Base-by-base conservation (phyloP, 2,888 invertebrate species). In the Brachyopa scutellaris region DNA sequence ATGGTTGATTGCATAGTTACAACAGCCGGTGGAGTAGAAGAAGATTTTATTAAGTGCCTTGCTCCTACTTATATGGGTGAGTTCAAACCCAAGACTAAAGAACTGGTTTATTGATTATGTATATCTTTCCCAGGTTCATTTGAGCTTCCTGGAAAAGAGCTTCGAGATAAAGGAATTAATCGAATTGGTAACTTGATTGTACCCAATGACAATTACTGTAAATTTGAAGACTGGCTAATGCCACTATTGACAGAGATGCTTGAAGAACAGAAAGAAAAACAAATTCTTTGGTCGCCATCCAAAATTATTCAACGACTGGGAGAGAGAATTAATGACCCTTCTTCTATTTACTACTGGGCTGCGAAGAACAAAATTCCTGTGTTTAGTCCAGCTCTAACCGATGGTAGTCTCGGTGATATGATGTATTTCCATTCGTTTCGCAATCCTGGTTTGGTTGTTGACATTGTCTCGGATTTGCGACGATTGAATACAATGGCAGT, bases 361-460 rank as follows among this genome's bases (percentile, higher is more conserved):
- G 95, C 97, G 86, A 96, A 95, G 89, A 98, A 99, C 90, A 94
- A 97, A 87, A 99, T 99, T 88, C 99, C 99, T 0, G 95, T 99
- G 0, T 99, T 97, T 89, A 97, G 98, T 91, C 99, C 99, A 0
- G 99, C 99, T 0, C 91, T 99, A 78, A 99, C 99, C 0, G 99
- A 99, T 91, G 99, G 99, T 0, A 98, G 98, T 85, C 91, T 96
- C 78, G 98, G 99, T 0, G 99, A 99, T 89, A 99, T 99, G 99
- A 96, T 99, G 94, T 99, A 97, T 90, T 98, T 99, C 88, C 99
- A 99, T 91, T 97, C 98, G 0, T 98, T 95, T 88, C 95, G 94
- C 85, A 95, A 95, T 88, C 97, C 99, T 0, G 99, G 99, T 0
- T 92, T 99, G 5, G 92, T 98, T 23, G 91, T 99, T 51, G 99